Evolutionary conservation across 2,888 invertebrate species (phyloP), one percentile per base, ranked within the genome.

Genomic region (Amphiduros pacificus): DNA sequence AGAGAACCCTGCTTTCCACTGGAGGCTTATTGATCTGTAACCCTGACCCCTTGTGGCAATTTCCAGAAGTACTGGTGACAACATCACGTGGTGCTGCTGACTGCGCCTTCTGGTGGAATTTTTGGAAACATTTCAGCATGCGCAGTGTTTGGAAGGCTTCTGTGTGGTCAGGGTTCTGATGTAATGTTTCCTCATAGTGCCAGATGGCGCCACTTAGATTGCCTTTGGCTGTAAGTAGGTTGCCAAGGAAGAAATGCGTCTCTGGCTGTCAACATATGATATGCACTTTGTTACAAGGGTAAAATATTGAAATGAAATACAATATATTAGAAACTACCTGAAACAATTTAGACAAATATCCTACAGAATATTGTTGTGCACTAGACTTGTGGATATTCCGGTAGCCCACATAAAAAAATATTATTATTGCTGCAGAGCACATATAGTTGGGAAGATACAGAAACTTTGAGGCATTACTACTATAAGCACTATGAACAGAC

Each of bases 161-260:
- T 41, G 70, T 65, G 62, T 75, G 68, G 28, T 72, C 68, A 0
- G 79, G 77, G 20, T 81, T 74, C 29, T 77, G 73, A 24, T 74
- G 71, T 36, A 83, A 68, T 5, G 77, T 79, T 31, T 72, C 72
- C 58, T 76, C 73, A 68, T 82, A 82, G 63, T 81, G 77, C 69
- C 73, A 73, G 26, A 77, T 71, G 17, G 81, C 81, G 2, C 80
- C 82, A 3, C 76, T 74, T 65, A 78, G 73, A 66, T 89, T 88
- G 73, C 87, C 88, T 63, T 87, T 81, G 76, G 88, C 87, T 74
- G 89, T 87, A 57, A 90, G 76, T 63, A 90, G 82, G 1, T 88
- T 87, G 20, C 83, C 86, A 62, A 89, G 80, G 5, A 91, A 80
- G 77, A 89, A 90, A 80, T 90, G 90, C 60, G 89, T 89, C 48